phyloP scores from a whole-genome alignment of 2,888 invertebrate species.

The Pandemis heparana region DNA sequence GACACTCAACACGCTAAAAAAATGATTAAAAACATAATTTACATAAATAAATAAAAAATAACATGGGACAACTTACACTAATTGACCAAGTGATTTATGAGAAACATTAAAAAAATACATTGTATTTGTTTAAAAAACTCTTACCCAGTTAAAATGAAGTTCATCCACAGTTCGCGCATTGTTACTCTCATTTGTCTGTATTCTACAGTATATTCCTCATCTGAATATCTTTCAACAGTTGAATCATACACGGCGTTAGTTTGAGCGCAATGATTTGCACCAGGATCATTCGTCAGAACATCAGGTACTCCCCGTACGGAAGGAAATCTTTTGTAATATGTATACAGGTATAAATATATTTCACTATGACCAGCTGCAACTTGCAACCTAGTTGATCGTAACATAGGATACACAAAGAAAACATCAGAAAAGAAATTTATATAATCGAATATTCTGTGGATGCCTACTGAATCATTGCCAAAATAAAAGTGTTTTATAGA shows the following conservation, averaged over 20 bases:
- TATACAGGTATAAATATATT: conserved; percentile 14
- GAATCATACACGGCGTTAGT: conserved; percentile 4
- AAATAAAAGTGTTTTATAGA: conserved; percentile 16
- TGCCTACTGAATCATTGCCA: background rate
- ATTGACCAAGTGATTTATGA: too few relatives aligned
- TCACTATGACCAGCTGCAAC: conserved; percentile 1
- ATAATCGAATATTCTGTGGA: conserved; percentile 6
- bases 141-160: conserved; percentile 21
- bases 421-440: conserved; percentile 15
- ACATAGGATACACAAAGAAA: conserved; percentile 5
- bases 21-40: too few relatives aligned
- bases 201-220: background rate
- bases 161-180: conserved; percentile 16
- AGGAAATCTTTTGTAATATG: conserved; percentile 10
- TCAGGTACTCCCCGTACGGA: conserved; percentile 9
- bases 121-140: background rate
- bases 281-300: conserved; percentile 6
- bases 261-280: conserved; percentile 12
- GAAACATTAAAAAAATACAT: too few relatives aligned
- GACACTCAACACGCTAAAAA: too few relatives aligned
- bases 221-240: background rate
- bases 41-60: too few relatives aligned
- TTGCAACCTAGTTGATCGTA: conserved; percentile 9
- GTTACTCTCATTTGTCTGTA: conserved; percentile 10
- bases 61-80: too few relatives aligned